Conservation (phyloP, 2,888 invertebrate species). For the Trichopria drosophilae region DNA sequence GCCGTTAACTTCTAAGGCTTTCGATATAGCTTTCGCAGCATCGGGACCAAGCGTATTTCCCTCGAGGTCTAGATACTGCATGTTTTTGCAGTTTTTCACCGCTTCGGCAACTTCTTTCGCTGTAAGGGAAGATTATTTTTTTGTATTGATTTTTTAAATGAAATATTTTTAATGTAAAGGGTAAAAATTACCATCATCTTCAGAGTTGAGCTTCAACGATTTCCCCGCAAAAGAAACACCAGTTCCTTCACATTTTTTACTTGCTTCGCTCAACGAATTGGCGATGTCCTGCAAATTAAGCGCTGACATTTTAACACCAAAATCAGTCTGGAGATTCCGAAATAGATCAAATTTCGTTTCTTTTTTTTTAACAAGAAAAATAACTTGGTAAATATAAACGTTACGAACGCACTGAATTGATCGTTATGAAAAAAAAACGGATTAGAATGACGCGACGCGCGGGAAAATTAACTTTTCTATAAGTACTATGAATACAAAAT, state of each 20-base stretch:
- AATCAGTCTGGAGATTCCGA: too few relatives aligned
- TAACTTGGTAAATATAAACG: too few relatives aligned
- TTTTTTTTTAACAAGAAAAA: too few relatives aligned
- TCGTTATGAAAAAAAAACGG: too few relatives aligned
- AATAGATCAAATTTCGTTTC: too few relatives aligned
- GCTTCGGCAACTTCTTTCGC: conserved; percentile 76
- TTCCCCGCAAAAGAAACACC: conserved; percentile 83
- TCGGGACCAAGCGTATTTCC: conserved; percentile 92
- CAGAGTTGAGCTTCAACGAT: conserved; percentile 76
- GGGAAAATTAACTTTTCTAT: too few relatives aligned
- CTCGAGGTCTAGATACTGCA: conserved; percentile 79
- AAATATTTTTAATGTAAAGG: not conserved
- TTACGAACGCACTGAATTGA: too few relatives aligned
- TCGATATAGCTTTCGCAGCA: conserved; percentile 83
- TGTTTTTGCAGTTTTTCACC: conserved; percentile 69
- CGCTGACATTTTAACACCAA: conserved; percentile 54
- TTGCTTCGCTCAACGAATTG: conserved; percentile 44
- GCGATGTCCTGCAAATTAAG: conserved; percentile 65
- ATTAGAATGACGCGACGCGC: too few relatives aligned
- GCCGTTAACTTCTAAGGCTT: conserved; percentile 75
- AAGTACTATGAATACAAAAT: too few relatives aligned
- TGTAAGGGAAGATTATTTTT: conserved; percentile 50
- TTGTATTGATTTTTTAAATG: conserved; percentile 11
- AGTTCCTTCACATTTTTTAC: conserved; percentile 48
- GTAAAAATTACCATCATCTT: too few relatives aligned